Evolutionary conservation across 2,113 vertebrate species (phyloP).

Genomic region (Elephas maximus): DNA sequence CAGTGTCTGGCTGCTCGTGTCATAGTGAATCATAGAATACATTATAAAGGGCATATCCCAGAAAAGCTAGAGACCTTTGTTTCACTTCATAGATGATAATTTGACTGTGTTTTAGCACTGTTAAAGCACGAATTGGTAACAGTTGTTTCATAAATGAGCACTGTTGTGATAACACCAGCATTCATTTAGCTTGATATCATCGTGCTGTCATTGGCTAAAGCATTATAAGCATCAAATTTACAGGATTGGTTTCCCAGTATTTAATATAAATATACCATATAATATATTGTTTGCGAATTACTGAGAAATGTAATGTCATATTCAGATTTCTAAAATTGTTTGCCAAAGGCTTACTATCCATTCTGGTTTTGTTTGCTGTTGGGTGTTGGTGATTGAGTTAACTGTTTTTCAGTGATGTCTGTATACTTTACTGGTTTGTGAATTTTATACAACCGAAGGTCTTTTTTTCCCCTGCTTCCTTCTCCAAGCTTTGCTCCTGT

Average conservation of each 20-base stretch:
- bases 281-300: conserved; percentile 90
- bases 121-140: conserved; percentile 84
- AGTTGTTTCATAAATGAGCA: conserved; percentile 85
- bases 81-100: conserved; percentile 97
- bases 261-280: conserved; percentile 90
- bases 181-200: conserved; percentile 87
- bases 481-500: conserved; percentile 42
- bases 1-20: conserved; percentile 98
- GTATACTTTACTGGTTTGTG: conserved; percentile 85
- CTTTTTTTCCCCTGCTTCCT: conserved; percentile 56
- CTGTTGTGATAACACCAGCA: conserved; percentile 88
- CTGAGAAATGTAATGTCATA: conserved; percentile 88
- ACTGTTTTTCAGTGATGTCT: conserved; percentile 87
- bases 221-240: conserved; percentile 84
- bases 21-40: conserved; percentile 95
- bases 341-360: conserved; percentile 89
- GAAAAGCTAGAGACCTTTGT: conserved; percentile 98
- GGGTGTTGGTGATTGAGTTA: conserved; percentile 83
- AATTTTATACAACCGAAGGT: conserved; percentile 87
- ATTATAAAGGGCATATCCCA: conserved; percentile 95
- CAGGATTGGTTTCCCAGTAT: conserved; percentile 88
- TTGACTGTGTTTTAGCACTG: conserved; percentile 74
- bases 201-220: conserved; percentile 86
- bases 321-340: conserved; percentile 86
- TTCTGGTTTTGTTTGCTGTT: conserved; percentile 88